Evolutionary conservation across 2,113 vertebrate species (phyloP).

Genomic region (Leiothrix lutea): DNA sequence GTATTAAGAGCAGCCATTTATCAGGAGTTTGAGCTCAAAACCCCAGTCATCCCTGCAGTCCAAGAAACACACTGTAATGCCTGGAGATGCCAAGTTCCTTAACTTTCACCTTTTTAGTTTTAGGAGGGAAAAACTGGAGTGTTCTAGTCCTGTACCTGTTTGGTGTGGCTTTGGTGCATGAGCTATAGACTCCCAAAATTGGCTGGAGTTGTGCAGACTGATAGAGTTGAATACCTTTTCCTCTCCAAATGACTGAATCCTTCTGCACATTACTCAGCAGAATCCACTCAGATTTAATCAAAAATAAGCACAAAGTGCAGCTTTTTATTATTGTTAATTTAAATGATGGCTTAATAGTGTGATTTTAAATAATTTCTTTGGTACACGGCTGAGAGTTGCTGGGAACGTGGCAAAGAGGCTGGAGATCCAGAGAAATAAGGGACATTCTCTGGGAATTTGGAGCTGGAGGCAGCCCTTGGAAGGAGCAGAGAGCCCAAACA

Average conservation of each 20-base stretch:
- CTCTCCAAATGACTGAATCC: neutral
- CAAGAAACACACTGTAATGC: neutral
- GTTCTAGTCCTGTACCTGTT: neutral
- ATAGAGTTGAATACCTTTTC: neutral
- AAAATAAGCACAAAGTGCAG: neutral
- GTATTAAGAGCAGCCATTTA: neutral
- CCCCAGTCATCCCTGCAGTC: neutral
- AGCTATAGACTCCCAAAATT: neutral
- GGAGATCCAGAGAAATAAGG: neutral
- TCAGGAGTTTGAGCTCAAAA: conserved; percentile 10
- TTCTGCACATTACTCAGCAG: neutral
- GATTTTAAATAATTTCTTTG: neutral
- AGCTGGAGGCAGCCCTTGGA: neutral
- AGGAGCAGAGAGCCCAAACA: neutral
- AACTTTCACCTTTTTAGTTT: neutral
- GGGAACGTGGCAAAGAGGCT: neutral
- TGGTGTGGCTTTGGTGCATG: neutral
- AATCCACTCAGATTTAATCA: neutral
- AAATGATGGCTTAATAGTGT: neutral
- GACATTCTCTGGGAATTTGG: neutral
- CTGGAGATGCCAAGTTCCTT: neutral
- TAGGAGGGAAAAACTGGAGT: neutral
- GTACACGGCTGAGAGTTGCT: neutral
- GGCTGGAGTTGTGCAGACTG: neutral
- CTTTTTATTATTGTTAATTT: neutral